Percentiles rank a stretch among this genome's conserved stretches.
phyloP scores from a whole-genome alignment of 2,797 vertebrate species.

The Chaetophractus vellerosus region DNA sequence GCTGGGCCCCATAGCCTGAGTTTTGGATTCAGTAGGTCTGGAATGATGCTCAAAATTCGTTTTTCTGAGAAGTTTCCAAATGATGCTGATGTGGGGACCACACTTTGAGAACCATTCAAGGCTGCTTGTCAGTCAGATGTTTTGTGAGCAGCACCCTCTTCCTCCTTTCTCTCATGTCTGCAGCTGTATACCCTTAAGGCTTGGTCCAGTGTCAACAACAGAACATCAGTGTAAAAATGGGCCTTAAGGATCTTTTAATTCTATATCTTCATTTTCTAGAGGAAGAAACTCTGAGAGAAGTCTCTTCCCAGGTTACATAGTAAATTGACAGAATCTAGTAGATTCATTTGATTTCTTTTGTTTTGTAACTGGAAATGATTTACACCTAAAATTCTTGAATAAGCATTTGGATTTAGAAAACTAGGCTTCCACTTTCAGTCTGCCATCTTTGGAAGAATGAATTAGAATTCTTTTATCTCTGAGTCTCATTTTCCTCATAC shows the following conservation, averaged over 20 bases:
- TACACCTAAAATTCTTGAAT: conserved; percentile 11
- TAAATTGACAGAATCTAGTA: not conserved
- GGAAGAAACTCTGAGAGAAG: not conserved
- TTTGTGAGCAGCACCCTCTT: not conserved
- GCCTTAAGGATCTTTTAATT: not conserved
- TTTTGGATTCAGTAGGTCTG: not conserved
- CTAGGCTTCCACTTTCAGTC: not conserved
- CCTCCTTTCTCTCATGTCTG: not conserved
- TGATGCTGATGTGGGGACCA: not conserved
- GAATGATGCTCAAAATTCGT: not conserved
- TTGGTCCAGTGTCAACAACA: not conserved
- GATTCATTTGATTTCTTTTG: not conserved
- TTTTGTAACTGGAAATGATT: not conserved
- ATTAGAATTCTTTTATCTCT: conserved; percentile 42
- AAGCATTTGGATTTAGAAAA: conserved; percentile 34
- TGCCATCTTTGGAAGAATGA: not conserved
- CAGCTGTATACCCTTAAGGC: not conserved
- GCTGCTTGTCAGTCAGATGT: not conserved
- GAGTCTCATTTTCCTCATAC: not conserved
- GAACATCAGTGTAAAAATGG: not conserved
- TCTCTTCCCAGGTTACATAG: not conserved
- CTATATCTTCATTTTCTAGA: not conserved
- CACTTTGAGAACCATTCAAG: not conserved
- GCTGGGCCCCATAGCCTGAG: not conserved
- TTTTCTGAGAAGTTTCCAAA: conserved; percentile 6